phyloP scores from a whole-genome alignment of 2,113 vertebrate genomes.

The Passerina amoena region DNA sequence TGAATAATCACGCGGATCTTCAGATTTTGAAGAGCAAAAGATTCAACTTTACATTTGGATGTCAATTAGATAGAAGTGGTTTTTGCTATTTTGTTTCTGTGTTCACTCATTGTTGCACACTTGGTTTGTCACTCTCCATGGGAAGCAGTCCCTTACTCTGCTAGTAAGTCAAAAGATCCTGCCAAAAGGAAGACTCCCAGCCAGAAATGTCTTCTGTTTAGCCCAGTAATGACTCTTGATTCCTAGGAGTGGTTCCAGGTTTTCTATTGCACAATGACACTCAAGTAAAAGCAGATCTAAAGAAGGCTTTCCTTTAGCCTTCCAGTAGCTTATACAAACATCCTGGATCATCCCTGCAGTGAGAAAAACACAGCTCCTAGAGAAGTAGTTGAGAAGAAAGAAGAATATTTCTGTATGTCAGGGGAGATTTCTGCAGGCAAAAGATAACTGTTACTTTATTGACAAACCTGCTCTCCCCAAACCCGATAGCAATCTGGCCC shows the following conservation, averaged over 20 bases:
- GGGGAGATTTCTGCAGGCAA: constrained; percentile 31
- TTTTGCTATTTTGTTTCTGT: not conserved
- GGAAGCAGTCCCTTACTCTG: not conserved
- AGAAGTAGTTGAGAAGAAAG: not conserved
- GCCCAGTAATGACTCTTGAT: not conserved
- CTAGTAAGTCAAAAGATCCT: not conserved
- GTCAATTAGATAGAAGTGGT: not conserved
- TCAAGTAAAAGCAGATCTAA: not conserved
- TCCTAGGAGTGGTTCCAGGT: not conserved
- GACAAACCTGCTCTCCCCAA: not conserved
- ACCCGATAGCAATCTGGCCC: not conserved
- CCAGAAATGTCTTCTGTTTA: not conserved
- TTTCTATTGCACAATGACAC: not conserved
- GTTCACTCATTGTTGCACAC: not conserved
- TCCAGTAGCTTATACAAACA: constrained; percentile 19
- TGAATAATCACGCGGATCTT: not conserved
- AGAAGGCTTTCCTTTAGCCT: constrained; percentile 10
- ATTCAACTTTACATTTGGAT: not conserved
- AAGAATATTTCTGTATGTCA: not conserved
- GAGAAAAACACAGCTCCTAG: not conserved
- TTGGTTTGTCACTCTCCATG: not conserved
- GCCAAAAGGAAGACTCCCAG: not conserved
- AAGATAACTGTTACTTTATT: constrained; percentile 35
- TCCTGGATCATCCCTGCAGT: constrained; percentile 3
- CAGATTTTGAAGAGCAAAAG: not conserved